A percentile compares a stretch with the other conserved stretches of the same genome.
These are phyloP conservation scores for Dendrolimus punctatus DNA, from an alignment of 1,140 invertebrate genomes.

Conservation along the genomic window DNA sequence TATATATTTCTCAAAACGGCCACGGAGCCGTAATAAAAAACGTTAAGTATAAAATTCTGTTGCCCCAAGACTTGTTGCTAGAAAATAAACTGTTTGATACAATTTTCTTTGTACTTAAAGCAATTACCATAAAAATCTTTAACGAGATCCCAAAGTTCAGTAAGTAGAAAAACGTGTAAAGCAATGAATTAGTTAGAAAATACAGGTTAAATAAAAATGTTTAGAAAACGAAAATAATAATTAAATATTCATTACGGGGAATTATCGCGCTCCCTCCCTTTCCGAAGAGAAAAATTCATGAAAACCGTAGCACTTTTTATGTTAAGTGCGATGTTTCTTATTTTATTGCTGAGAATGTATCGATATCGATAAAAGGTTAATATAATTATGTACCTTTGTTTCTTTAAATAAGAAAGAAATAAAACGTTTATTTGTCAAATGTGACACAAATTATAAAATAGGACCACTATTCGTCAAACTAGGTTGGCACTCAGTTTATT, in stretches of 20 bases:
- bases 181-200: conserved; percentile 43
- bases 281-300: conserved; percentile 20
- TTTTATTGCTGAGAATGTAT: conserved; percentile 9
- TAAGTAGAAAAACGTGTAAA: conserved; percentile 42
- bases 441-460: too few species aligned
- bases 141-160: neutral
- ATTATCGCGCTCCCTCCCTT: conserved; percentile 38
- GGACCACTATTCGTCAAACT: too few species aligned
- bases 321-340: conserved; percentile 3
- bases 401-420: too few species aligned
- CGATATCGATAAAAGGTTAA: conserved; percentile 16
- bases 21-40: too few species aligned
- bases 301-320: conserved; percentile 23
- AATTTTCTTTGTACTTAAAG: neutral
- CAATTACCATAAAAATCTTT: neutral
- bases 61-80: too few species aligned
- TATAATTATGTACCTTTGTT: neutral
- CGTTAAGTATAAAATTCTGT: too few species aligned
- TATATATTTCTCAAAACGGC: too few species aligned
- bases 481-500: too few species aligned
- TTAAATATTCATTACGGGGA: conserved; percentile 55
- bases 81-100: neutral
- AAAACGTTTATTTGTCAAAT: too few species aligned
- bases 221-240: conserved; percentile 45
- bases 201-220: conserved; percentile 38